These are phyloP conservation scores for Sarcophilus harrisii DNA, from an alignment of 2,797 vertebrate species.

Conservation along the genomic window DNA sequence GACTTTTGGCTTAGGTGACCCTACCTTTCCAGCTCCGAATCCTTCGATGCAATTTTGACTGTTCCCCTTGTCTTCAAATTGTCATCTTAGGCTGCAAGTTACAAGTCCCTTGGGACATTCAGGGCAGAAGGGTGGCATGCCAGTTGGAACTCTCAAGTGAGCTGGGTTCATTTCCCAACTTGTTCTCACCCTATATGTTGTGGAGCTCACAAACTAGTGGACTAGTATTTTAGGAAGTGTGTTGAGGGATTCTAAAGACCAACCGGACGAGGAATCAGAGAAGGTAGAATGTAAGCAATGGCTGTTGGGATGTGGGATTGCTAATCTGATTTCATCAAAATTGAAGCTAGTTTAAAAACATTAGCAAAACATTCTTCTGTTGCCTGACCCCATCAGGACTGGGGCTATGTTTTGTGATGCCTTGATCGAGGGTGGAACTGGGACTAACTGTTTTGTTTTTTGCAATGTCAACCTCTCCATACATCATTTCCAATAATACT, in stretches of 20 bases:
- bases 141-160: not conserved
- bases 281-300: not conserved
- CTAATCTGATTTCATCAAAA: not conserved
- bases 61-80: not conserved
- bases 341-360: not conserved
- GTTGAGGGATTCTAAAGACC: not conserved
- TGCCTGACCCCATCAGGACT: not conserved
- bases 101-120: not conserved
- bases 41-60: not conserved
- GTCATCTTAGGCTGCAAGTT: not conserved
- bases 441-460: not conserved
- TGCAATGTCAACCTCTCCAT: slow-evolving; percentile 18
- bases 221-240: not conserved
- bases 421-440: not conserved
- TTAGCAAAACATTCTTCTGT: not conserved
- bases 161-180: not conserved
- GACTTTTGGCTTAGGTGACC: not conserved
- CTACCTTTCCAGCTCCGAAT: not conserved
- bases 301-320: not conserved
- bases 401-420: not conserved
- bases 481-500: not conserved
- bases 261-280: not conserved
- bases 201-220: not conserved
- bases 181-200: not conserved
- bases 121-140: not conserved